Evolutionary conservation across 2,888 invertebrate species (phyloP).

Genomic region (Trissonchulus latispiculum): DNA sequence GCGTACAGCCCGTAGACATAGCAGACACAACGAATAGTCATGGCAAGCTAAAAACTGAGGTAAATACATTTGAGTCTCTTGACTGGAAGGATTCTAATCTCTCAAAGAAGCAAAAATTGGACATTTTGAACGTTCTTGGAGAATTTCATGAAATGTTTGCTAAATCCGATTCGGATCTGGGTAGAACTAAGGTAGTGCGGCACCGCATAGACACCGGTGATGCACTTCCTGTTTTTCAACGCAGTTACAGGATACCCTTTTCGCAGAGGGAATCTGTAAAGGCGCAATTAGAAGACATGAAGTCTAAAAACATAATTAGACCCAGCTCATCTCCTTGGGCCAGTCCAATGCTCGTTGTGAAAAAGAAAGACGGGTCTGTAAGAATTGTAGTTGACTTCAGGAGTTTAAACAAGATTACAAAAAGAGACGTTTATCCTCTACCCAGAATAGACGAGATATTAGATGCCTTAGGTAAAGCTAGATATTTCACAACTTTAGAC

Average conservation of each 20-base stretch:
- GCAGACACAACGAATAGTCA: too few species aligned
- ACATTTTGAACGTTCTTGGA: background rate
- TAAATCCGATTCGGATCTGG: background rate
- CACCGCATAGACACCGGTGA: background rate
- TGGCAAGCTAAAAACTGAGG: too few species aligned
- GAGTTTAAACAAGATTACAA: slow-evolving; percentile 1
- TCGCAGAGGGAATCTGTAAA: background rate
- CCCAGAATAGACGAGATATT: slow-evolving; percentile 10
- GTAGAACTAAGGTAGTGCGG: background rate
- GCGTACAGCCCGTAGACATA: too few species aligned
- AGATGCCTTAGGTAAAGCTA: background rate
- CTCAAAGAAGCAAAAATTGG: background rate
- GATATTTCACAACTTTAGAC: slow-evolving; percentile 18
- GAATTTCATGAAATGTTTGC: background rate
- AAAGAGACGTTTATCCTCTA: slow-evolving; percentile 17
- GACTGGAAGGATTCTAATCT: too few species aligned
- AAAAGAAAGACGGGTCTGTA: background rate
- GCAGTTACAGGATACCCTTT: background rate
- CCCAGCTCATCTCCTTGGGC: background rate
- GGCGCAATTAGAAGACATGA: background rate
- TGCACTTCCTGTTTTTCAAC: background rate
- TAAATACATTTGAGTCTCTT: too few species aligned
- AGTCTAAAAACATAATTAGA: background rate
- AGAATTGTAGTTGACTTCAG: slow-evolving; percentile 7
- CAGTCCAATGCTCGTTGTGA: background rate